Percentiles rank a stretch among this genome's conserved stretches.
Evolutionary conservation across 2,797 vertebrate species (phyloP).

Genomic region (Microctenopoma stevenorrisi): DNA sequence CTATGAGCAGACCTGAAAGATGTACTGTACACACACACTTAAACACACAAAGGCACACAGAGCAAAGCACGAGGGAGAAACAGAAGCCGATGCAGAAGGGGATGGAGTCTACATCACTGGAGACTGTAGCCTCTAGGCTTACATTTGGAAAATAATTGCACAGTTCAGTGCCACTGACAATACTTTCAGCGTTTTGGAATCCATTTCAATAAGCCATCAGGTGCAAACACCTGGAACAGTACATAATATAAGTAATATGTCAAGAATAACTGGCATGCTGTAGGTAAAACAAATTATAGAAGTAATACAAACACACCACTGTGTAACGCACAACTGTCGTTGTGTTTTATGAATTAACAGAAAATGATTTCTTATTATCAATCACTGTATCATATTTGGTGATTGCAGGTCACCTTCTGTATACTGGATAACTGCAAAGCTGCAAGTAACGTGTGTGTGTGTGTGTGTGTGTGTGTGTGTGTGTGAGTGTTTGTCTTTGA

Average conservation of each 20-base stretch:
- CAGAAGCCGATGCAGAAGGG: neutral
- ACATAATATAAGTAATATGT: conserved; percentile 54
- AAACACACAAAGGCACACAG: neutral
- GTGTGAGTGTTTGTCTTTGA: neutral
- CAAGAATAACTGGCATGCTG: conserved; percentile 25
- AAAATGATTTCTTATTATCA: neutral
- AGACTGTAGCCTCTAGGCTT: conserved; percentile 44
- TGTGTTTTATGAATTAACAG: neutral
- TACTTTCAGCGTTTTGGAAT: conserved; percentile 43
- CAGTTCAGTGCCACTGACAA: conserved; percentile 59
- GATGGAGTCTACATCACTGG: conserved; percentile 18
- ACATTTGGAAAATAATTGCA: conserved; percentile 63
- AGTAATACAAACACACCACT: conserved; percentile 5
- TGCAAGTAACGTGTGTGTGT: no score
- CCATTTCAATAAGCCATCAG: conserved; percentile 60
- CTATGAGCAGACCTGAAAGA: neutral
- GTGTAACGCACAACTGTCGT: neutral
- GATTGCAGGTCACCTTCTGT: no score
- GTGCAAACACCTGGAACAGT: conserved; percentile 48
- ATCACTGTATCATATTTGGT: no score
- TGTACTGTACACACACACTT: neutral
- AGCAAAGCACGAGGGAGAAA: conserved; percentile 5
- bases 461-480: neutral
- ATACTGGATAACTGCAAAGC: no score
- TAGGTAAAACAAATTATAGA: neutral